Percentiles rank a stretch among this genome's conserved stretches.
phyloP scores from a whole-genome alignment of 2,888 invertebrate species.

The Agonopterix alstromeriana region DNA sequence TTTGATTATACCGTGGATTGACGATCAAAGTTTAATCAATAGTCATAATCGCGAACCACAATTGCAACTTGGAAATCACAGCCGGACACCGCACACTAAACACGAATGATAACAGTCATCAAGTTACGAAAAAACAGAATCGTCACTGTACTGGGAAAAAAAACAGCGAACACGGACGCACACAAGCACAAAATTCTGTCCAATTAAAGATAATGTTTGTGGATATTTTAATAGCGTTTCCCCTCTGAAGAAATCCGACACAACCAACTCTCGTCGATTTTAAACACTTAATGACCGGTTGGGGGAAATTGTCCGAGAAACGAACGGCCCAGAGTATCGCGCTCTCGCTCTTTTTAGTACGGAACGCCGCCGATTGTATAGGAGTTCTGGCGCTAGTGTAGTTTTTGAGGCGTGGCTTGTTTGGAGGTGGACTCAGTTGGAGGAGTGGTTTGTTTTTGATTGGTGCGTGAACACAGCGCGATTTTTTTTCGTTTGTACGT shows the following conservation, averaged over 20 bases:
- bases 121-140: constrained; percentile 64
- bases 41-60: constrained; percentile 17
- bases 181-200: constrained; percentile 73
- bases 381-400: constrained; percentile 49
- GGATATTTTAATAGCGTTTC: constrained; percentile 75
- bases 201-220: constrained; percentile 77
- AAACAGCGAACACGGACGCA: constrained; percentile 54
- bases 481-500: constrained; percentile 66
- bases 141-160: constrained; percentile 55
- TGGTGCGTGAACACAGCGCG: constrained; percentile 46
- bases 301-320: constrained; percentile 76
- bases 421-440: constrained; percentile 39
- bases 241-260: constrained; percentile 75
- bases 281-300: constrained; percentile 77
- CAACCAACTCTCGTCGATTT: constrained; percentile 75
- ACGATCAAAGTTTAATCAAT: constrained; percentile 18
- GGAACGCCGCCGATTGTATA: constrained; percentile 53
- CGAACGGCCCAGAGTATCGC: constrained; percentile 59
- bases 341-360: constrained; percentile 66
- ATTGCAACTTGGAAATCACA: constrained; percentile 32
- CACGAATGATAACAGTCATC: constrained; percentile 70
- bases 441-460: constrained; percentile 40
- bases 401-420: constrained; percentile 36
- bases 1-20: constrained; percentile 25
- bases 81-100: constrained; percentile 58